Base-by-base conservation (phyloP, 2,113 vertebrate genomes). In the Seriola dumerili region DNA sequence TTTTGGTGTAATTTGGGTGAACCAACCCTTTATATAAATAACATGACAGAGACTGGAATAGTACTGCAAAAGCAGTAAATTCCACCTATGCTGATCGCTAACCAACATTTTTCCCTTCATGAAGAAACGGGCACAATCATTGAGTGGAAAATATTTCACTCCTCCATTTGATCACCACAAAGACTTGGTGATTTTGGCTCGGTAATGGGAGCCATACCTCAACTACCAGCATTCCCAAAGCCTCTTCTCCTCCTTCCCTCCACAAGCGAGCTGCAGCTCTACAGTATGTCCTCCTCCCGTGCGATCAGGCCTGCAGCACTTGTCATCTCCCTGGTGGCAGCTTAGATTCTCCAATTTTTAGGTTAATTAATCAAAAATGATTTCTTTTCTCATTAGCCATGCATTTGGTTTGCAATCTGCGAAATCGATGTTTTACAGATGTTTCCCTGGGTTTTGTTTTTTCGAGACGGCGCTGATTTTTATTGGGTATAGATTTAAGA, bases 301-400 rank as follows among this genome's bases (percentile, higher is more conserved):
- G 87, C 76, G 88, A 89, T 93, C 89, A 66, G 80, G 82, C 85
- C 92, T 82, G 74, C 83, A 84, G 85, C 85, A 75, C 87, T 90
- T 91, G 93, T 93, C 94, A 92, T 91, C 90, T 92, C 93, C 93
- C 93, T 77, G 73, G 91, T 90, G 93, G 93, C 84, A 76, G 75
- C 83, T 87, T 90, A 85, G 93, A 92, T 91, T 89, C 91, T 90
- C 89, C 90, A 92, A 92, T 94, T 95, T 94, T 94, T 92, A 84
- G 92, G 94, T 95, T 95, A 95, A 95, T 95, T 94, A 94, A 95
- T 95, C 95, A 96, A 95, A 95, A 95, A 95, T 94, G 94, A 96
- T 96, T 96, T 96, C 85, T 96, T 94, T 95, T 95, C 94, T 95
- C 95, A 95, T 96, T 96, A 95, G 92, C 91, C 90, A 95, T 95